These are phyloP conservation scores for Syngnathus floridae DNA, from an alignment of 2,113 vertebrate species.

Conservation along the genomic window DNA sequence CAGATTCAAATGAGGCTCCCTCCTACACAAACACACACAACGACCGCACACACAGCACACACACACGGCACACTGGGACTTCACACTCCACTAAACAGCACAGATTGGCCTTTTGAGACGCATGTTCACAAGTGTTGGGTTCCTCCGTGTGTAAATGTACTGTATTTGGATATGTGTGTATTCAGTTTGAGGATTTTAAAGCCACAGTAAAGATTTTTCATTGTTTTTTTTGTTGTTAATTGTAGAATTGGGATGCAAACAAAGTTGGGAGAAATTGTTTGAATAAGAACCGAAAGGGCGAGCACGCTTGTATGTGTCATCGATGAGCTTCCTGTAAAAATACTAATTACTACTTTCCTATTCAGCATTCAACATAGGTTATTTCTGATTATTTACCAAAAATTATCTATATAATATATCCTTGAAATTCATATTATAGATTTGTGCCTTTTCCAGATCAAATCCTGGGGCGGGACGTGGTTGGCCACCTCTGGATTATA, in stretches of 20 bases:
- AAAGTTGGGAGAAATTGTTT: no score
- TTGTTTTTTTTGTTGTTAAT: neutral
- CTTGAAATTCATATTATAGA: neutral
- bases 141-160: neutral
- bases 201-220: neutral
- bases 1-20: slow-evolving; percentile 47
- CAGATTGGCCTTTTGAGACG: slow-evolving; percentile 44
- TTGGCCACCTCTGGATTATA: no score
- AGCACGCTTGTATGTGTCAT: no score
- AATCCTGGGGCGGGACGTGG: neutral
- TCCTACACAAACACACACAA: slow-evolving; percentile 37
- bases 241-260: neutral
- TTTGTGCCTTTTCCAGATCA: neutral
- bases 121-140: slow-evolving; percentile 13
- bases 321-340: no score
- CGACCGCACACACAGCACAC: slow-evolving; percentile 13
- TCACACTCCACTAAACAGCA: slow-evolving; percentile 50
- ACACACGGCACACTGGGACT: slow-evolving; percentile 44
- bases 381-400: no score
- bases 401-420: no score
- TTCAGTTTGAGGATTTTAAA: neutral
- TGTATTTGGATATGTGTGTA: neutral
- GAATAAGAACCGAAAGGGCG: no score
- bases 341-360: no score
- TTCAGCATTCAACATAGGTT: no score